phyloP scores from a whole-genome alignment of 2,113 vertebrate genomes.

The Clarias gariepinus region DNA sequence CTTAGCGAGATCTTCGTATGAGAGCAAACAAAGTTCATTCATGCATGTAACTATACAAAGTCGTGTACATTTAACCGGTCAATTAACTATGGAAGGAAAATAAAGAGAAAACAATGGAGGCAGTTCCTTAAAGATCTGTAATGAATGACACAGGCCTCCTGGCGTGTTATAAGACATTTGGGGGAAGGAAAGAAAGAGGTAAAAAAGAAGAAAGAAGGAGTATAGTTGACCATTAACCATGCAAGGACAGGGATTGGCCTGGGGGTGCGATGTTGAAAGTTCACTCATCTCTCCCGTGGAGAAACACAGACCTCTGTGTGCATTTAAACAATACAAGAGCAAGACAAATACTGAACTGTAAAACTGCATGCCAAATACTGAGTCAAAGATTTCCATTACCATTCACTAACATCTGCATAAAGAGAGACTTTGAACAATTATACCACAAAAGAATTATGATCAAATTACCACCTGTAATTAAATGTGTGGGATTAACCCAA shows the following conservation, averaged over 20 bases:
- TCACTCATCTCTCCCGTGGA: conserved; percentile 75
- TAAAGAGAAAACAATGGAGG: conserved; percentile 36
- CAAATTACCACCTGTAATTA: neutral
- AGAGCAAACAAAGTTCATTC: neutral
- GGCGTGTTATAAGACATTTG: conserved; percentile 59
- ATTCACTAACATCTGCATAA: neutral
- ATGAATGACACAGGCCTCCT: conserved; percentile 43
- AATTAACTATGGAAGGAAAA: conserved; percentile 13
- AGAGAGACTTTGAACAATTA: neutral
- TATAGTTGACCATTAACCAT: conserved; percentile 77
- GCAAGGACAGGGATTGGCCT: conserved; percentile 69
- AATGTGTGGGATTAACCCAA: neutral
- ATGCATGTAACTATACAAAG: neutral
- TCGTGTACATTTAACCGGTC: conserved; percentile 9
- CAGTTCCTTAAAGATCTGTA: conserved; percentile 42
- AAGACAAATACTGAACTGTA: conserved; percentile 5
- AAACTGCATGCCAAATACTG: conserved; percentile 17
- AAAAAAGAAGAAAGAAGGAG: conserved; percentile 65
- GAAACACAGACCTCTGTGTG: conserved; percentile 71
- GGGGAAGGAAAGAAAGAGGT: conserved; percentile 35
- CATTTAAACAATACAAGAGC: conserved; percentile 54
- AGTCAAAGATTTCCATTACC: neutral
- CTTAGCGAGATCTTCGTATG: neutral
- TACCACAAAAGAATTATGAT: neutral
- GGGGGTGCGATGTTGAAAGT: conserved; percentile 65